These are phyloP conservation scores for Asobara japonica DNA, from an alignment of 1,140 invertebrate species.

Conservation along the genomic window DNA sequence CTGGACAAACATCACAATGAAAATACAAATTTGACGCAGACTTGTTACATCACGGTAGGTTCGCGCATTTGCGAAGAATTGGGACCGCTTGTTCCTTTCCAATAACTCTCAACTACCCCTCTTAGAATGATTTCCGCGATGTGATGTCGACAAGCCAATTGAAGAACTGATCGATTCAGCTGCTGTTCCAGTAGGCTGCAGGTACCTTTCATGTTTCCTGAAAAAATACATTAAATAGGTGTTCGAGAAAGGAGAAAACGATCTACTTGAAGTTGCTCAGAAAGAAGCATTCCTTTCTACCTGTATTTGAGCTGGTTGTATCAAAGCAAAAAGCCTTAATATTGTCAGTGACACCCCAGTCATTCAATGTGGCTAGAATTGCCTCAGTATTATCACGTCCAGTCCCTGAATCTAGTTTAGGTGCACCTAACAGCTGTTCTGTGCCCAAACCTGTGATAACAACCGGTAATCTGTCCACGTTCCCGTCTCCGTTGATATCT, in stretches of 20 bases:
- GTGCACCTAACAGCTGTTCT: slow-evolving; percentile 47
- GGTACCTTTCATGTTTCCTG: neutral
- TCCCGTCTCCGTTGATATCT: slow-evolving; percentile 40
- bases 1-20: slow-evolving; percentile 31
- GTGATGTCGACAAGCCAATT: slow-evolving; percentile 46
- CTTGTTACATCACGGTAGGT: neutral
- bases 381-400: slow-evolving; percentile 41
- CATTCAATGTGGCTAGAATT: slow-evolving; percentile 44
- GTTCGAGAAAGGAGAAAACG: slow-evolving; percentile 2
- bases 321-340: slow-evolving; percentile 31
- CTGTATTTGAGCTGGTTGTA: slow-evolving; percentile 42
- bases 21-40: slow-evolving; percentile 33
- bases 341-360: slow-evolving; percentile 35
- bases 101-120: slow-evolving; percentile 39
- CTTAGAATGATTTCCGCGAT: slow-evolving; percentile 45
- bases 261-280: neutral
- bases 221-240: neutral
- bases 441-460: slow-evolving; percentile 40
- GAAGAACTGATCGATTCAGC: slow-evolving; percentile 21
- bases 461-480: slow-evolving; percentile 48
- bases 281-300: neutral
- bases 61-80: slow-evolving; percentile 32
- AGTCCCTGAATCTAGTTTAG: slow-evolving; percentile 43
- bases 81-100: slow-evolving; percentile 40
- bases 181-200: slow-evolving; percentile 26